Percentiles rank a stretch among this genome's conserved stretches.
Conservation (phyloP, 1,140 invertebrate species). For the Lethrus apterus region DNA sequence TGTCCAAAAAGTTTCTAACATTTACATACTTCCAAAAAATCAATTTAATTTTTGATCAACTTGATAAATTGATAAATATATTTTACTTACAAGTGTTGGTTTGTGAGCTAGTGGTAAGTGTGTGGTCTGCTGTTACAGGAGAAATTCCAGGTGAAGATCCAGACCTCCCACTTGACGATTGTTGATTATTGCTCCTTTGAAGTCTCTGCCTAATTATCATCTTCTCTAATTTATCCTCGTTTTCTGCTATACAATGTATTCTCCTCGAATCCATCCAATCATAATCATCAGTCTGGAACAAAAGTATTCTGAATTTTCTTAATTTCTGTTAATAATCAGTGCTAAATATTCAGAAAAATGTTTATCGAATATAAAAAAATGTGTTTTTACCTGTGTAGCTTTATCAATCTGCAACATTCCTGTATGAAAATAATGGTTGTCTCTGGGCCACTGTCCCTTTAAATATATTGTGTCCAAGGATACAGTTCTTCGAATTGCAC, state of each 20-base stretch:
- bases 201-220: constrained; percentile 27
- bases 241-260: constrained; percentile 27
- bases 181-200: constrained; percentile 25
- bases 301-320: too few relatives aligned
- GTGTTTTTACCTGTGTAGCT: constrained; percentile 60
- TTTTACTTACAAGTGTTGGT: constrained; percentile 31
- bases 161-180: constrained; percentile 17
- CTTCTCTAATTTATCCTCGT: constrained; percentile 28
- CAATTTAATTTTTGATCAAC: too few relatives aligned
- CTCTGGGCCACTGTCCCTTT: constrained; percentile 67
- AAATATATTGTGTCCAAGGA: constrained; percentile 71
- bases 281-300: constrained; percentile 31
- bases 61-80: neutral
- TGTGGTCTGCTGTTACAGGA: constrained; percentile 22
- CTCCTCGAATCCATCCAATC: constrained; percentile 29
- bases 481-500: constrained; percentile 63
- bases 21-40: too few relatives aligned
- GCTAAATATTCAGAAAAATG: neutral
- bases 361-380: neutral
- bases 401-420: constrained; percentile 64
- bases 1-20: too few relatives aligned
- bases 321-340: neutral
- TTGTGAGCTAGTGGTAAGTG: constrained; percentile 30
- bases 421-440: constrained; percentile 57
- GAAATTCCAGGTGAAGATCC: constrained; percentile 18